Conservation (phyloP, 2,797 vertebrate genomes). For the Hemitrygon akajei region DNA sequence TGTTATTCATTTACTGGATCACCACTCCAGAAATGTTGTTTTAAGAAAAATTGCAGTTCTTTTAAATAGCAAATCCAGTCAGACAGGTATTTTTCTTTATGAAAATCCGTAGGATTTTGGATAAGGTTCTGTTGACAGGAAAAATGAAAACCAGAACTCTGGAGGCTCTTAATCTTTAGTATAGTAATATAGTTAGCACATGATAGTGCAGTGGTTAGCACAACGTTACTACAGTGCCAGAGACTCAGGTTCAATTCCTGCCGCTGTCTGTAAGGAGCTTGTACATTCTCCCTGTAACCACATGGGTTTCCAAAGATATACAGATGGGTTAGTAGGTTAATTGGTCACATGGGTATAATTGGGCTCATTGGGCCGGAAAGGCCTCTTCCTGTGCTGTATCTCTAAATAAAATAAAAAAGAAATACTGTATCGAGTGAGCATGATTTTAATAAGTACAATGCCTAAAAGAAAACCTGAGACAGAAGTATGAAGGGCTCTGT, state of each 20-base stretch:
- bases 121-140: background rate
- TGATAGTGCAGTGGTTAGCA: no score
- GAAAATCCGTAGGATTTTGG: background rate
- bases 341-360: no score
- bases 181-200: no score
- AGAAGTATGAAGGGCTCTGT: background rate
- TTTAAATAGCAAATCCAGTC: conserved; percentile 7
- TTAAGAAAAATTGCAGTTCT: background rate
- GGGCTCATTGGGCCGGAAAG: no score
- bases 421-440: background rate
- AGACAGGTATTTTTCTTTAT: background rate
- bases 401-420: no score
- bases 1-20: background rate
- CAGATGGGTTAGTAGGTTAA: no score
- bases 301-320: no score
- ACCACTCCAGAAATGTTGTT: background rate
- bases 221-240: no score
- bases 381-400: no score
- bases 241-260: no score
- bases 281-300: no score
- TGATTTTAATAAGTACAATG: background rate
- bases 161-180: background rate
- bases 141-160: background rate
- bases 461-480: background rate
- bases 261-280: no score